Evolutionary conservation across 2,797 vertebrate species (phyloP).

Genomic region (Dermochelys coriacea): DNA sequence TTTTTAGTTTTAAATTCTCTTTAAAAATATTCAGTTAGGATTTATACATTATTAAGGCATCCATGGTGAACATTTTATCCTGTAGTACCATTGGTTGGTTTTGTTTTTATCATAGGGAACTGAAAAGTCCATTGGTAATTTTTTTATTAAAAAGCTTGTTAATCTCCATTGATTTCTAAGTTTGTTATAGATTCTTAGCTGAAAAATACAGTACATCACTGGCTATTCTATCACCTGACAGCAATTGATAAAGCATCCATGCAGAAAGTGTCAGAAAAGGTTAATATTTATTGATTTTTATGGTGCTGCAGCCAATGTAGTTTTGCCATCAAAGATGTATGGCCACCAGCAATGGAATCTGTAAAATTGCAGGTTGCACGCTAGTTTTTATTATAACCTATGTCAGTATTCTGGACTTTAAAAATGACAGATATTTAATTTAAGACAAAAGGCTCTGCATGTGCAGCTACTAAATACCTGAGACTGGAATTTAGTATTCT

Average conservation of each 20-base stretch:
- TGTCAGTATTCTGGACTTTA: conserved; percentile 68
- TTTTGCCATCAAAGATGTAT: conserved; percentile 82
- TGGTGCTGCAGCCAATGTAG: conserved; percentile 79
- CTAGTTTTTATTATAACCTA: conserved; percentile 75
- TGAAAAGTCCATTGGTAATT: conserved; percentile 68
- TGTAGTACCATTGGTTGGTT: conserved; percentile 8
- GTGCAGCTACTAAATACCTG: conserved; percentile 54
- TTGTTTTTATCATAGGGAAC: conserved; percentile 41
- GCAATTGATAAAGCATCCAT: conserved; percentile 79
- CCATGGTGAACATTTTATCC: not conserved
- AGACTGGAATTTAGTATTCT: conserved; percentile 68
- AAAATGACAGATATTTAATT: conserved; percentile 78
- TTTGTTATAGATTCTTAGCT: conserved; percentile 76
- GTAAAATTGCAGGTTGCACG: conserved; percentile 73
- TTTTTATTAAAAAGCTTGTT: conserved; percentile 76
- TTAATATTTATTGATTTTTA: conserved; percentile 87
- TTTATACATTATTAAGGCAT: not conserved
- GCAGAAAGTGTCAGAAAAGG: conserved; percentile 83
- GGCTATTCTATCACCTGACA: conserved; percentile 80
- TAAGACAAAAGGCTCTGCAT: conserved; percentile 66
- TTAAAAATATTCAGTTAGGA: not conserved
- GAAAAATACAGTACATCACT: conserved; percentile 79
- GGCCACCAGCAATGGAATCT: conserved; percentile 78
- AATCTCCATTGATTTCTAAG: conserved; percentile 80
- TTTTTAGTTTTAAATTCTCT: not conserved